A percentile compares a stretch with the other conserved stretches of the same genome.
phyloP scores from a whole-genome alignment of 2,888 invertebrate genomes.

The Plagodis pulveraria region DNA sequence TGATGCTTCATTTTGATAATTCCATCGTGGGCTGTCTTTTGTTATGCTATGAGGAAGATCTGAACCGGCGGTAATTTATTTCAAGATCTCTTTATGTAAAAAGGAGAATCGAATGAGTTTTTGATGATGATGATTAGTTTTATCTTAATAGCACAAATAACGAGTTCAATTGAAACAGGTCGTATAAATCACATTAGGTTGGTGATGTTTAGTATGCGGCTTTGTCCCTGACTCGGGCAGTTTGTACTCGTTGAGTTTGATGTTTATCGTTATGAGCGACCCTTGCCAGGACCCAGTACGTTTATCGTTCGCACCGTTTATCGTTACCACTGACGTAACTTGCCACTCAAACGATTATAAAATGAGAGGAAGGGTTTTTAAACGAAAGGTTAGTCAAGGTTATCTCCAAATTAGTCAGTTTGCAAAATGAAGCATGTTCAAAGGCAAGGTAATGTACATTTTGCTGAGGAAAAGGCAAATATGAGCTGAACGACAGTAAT shows the following conservation, averaged over 20 bases:
- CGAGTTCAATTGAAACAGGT: background rate
- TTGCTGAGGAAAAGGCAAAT: slow-evolving; percentile 12
- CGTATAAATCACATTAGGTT: slow-evolving; percentile 7
- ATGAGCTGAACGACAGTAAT: slow-evolving; percentile 8
- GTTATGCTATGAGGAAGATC: background rate
- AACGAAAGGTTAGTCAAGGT: background rate
- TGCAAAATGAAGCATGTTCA: slow-evolving; percentile 8
- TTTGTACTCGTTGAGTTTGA: slow-evolving; percentile 31
- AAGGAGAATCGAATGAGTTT: background rate
- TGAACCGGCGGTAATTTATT: background rate
- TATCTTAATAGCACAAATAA: slow-evolving; percentile 1
- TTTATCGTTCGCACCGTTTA: slow-evolving; percentile 25
- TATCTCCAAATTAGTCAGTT: slow-evolving; percentile 4
- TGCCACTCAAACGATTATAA: slow-evolving; percentile 5
- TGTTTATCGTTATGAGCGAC: slow-evolving; percentile 31
- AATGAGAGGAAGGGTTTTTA: background rate
- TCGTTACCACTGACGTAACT: slow-evolving; percentile 19
- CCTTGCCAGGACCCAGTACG: slow-evolving; percentile 12
- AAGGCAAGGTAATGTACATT: slow-evolving; percentile 11
- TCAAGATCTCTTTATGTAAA: background rate
- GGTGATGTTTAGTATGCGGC: slow-evolving; percentile 7
- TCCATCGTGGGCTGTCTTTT: slow-evolving; percentile 4
- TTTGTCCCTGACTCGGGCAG: slow-evolving; percentile 21
- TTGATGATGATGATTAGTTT: slow-evolving; percentile 1
- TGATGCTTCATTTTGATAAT: slow-evolving; percentile 11